Evolutionary conservation across 2,888 invertebrate genomes (phyloP), one percentile per base, ranked within the genome.

Genomic region (Platerodrilus igneus): DNA sequence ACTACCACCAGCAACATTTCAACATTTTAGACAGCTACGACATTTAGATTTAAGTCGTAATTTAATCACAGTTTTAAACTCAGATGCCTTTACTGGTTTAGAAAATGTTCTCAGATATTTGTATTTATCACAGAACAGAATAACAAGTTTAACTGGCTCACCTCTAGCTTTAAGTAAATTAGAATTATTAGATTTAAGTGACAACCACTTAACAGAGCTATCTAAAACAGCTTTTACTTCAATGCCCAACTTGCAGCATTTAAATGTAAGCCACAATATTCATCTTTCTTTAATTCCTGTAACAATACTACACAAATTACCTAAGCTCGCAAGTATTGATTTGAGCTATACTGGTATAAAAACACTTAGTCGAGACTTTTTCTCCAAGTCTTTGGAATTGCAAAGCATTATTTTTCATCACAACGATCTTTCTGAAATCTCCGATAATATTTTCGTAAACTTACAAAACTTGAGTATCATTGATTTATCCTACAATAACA

Each of bases 21-120:
- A 82, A 56, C 80, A 83, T 62, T 88, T 88, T 61, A 79, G 81
- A 60, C 78, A 77, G 47, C 70, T 91, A 29, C 71, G 74, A 44
- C 76, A 77, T 50, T 72, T 92, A 47, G 87, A 90, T 60, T 69
- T 92, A 18, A 83, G 84, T 14, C 86, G 89, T 15, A 91, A 91
- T 61, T 77, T 87, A 40, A 66, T 89, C 32, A 79, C 82, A 11
- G 73, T 76, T 9, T 72, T 89, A 32, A 78, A 79, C 41, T 78
- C 81, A 0, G 82, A 85, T 43, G 85, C 84, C 5, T 88, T 91
- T 57, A 71, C 72, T 25, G 90, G 89, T 0, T 62, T 90, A 45
- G 87, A 89, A 62, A 75, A 79, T 26, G 81, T 82, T 1, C 66
- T 92, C 6, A 74, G 79, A 52, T 78, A 79, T 51, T 68, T 92